Evolutionary conservation across 2,797 vertebrate genomes (phyloP).

Genomic region (Dipus sagitta): DNA sequence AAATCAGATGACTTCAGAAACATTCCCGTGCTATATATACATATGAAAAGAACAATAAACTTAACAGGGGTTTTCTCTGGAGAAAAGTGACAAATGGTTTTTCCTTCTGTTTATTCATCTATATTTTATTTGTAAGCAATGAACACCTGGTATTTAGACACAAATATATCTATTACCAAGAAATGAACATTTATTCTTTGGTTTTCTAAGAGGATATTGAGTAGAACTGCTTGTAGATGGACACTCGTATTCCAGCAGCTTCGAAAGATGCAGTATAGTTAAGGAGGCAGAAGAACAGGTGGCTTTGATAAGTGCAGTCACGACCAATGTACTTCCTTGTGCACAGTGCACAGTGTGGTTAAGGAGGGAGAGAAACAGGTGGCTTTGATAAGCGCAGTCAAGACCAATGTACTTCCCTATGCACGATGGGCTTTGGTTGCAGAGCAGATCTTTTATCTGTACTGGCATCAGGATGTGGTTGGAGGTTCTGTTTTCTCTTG

Average conservation of each 20-base stretch:
- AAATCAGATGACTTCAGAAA: slow-evolving; percentile 21
- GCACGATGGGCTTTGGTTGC: not conserved
- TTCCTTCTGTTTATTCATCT: slow-evolving; percentile 28
- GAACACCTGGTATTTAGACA: slow-evolving; percentile 19
- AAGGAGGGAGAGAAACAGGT: not conserved
- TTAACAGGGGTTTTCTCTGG: not conserved
- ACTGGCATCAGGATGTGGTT: not conserved
- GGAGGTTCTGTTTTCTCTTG: not conserved
- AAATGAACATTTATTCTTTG: slow-evolving; percentile 29
- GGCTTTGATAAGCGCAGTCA: not conserved
- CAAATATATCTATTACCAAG: not conserved
- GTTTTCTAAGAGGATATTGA: slow-evolving; percentile 46
- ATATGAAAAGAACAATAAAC: not conserved
- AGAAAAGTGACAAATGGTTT: slow-evolving; percentile 1
- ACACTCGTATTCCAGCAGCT: not conserved
- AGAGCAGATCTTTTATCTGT: slow-evolving; percentile 28
- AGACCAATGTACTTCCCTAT: not conserved
- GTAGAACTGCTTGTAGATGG: not conserved
- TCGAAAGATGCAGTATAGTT: not conserved
- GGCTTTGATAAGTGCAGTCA: not conserved
- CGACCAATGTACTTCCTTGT: too few species aligned
- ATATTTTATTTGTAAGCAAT: slow-evolving; percentile 18
- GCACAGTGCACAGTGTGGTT: not conserved
- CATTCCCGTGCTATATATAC: not conserved
- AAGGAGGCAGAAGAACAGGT: not conserved